A percentile compares a stretch with the other conserved stretches of the same genome.
These are phyloP conservation scores for Antheraea pernyi DNA, from an alignment of 1,140 invertebrate species.

Conservation along the genomic window DNA sequence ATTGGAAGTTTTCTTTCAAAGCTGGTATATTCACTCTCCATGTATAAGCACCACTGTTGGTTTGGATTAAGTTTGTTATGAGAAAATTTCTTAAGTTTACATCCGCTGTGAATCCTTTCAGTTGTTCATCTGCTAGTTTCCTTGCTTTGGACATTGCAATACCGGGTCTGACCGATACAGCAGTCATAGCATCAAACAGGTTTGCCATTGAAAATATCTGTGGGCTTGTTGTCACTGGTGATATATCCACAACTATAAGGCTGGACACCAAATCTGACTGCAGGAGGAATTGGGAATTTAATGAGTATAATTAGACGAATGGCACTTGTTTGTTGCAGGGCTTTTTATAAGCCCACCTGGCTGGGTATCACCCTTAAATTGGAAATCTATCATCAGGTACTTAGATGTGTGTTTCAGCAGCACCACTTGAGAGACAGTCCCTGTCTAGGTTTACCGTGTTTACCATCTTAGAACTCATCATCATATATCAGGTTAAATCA, in stretches of 20 bases:
- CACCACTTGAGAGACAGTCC: too few relatives aligned
- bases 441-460: too few relatives aligned
- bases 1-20: constrained; percentile 83
- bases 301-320: too few relatives aligned
- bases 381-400: too few relatives aligned
- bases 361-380: too few relatives aligned
- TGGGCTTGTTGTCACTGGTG: constrained; percentile 84
- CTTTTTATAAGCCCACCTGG: too few relatives aligned
- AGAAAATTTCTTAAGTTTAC: constrained; percentile 83
- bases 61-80: constrained; percentile 88
- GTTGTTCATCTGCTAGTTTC: constrained; percentile 79
- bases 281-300: constrained; percentile 40
- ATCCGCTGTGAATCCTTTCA: constrained; percentile 61
- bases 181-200: constrained; percentile 84
- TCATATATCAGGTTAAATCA: too few relatives aligned
- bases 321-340: too few relatives aligned
- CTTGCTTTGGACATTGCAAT: constrained; percentile 84
- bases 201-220: constrained; percentile 82
- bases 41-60: constrained; percentile 80
- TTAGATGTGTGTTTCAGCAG: too few relatives aligned
- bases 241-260: constrained; percentile 91
- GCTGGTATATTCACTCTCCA: constrained; percentile 89
- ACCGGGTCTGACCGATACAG: constrained; percentile 79
- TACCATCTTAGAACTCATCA: too few relatives aligned
- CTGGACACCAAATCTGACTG: constrained; percentile 89